Conservation (phyloP, 2,113 vertebrate species). For the Tyto alba region DNA sequence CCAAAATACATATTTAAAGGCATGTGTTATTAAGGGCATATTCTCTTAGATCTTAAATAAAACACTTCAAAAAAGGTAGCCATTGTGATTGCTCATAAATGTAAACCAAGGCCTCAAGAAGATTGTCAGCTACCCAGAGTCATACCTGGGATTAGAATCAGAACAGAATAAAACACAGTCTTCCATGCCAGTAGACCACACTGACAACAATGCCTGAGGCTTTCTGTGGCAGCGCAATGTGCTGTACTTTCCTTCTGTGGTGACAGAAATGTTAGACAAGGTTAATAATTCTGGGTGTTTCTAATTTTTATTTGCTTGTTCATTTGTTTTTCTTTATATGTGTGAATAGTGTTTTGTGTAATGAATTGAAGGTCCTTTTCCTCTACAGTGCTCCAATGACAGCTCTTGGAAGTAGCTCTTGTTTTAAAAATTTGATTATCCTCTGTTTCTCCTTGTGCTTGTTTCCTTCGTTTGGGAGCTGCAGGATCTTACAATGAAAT, state of each 20-base stretch:
- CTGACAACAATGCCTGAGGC: background rate
- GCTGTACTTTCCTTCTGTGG: background rate
- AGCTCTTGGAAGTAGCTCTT: background rate
- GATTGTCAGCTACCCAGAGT: background rate
- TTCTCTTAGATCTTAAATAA: background rate
- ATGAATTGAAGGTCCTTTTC: background rate
- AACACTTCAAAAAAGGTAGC: background rate
- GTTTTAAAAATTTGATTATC: background rate
- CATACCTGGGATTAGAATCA: background rate
- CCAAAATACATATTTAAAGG: background rate
- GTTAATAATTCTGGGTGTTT: background rate
- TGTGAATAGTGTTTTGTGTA: background rate
- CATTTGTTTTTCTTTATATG: background rate
- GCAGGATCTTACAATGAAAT: constrained; percentile 95
- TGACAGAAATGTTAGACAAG: background rate
- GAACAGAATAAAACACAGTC: background rate
- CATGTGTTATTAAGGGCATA: background rate
- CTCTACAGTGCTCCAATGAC: background rate
- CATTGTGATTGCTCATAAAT: background rate
- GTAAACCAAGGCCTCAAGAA: background rate
- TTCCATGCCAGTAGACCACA: background rate
- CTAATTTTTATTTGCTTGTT: background rate
- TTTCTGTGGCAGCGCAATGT: background rate
- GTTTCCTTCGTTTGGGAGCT: constrained; percentile 8
- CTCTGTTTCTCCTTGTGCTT: background rate